Conservation (phyloP, 2,113 vertebrate species). For the Sigmodon hispidus region DNA sequence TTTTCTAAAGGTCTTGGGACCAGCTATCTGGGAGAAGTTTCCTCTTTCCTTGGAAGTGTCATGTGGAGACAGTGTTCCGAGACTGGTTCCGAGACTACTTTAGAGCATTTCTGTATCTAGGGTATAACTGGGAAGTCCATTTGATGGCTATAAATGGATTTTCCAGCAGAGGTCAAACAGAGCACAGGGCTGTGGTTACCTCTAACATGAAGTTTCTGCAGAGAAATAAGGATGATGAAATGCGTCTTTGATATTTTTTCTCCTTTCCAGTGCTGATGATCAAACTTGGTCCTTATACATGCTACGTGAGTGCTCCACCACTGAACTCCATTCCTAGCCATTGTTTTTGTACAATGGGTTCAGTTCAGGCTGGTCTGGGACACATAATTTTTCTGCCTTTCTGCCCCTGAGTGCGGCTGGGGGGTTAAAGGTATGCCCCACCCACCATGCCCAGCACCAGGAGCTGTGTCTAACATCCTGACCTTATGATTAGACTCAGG, state of each 20-base stretch:
- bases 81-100: background rate
- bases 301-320: background rate
- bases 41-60: background rate
- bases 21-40: background rate
- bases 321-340: background rate
- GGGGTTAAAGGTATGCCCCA: background rate
- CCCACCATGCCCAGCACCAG: background rate
- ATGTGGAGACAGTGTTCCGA: background rate
- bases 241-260: background rate
- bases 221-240: background rate
- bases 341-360: background rate
- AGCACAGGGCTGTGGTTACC: background rate
- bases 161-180: background rate
- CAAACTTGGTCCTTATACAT: background rate
- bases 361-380: background rate
- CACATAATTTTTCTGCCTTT: background rate
- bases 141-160: background rate
- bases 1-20: background rate
- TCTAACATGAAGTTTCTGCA: background rate
- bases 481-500: background rate
- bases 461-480: background rate
- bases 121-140: background rate
- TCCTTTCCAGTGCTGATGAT: background rate
- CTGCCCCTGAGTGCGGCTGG: background rate
- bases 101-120: background rate